These are phyloP conservation scores for Lepidocyrtoides sp. DNA, from an alignment of 2,888 invertebrate genomes.

Conservation along the genomic window DNA sequence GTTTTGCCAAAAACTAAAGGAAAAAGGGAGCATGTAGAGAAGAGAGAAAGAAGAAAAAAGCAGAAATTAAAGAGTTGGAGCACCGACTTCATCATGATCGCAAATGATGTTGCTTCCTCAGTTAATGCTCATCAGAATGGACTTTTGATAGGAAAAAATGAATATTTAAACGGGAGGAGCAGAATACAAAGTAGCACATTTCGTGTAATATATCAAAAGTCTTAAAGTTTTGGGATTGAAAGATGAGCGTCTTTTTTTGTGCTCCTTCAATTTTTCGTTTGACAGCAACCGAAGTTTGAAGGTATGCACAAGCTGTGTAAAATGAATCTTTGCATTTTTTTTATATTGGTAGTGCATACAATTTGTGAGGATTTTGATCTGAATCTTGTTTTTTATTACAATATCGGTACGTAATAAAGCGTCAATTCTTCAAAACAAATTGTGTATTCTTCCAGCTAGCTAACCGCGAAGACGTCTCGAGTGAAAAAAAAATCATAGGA, in stretches of 20 bases:
- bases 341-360: slow-evolving; percentile 18
- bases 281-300: slow-evolving; percentile 52
- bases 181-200: slow-evolving; percentile 48
- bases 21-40: neutral
- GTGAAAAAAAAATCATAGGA: slow-evolving; percentile 17
- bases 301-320: neutral
- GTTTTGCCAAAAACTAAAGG: slow-evolving; percentile 29
- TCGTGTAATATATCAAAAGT: slow-evolving; percentile 37
- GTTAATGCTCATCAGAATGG: slow-evolving; percentile 69
- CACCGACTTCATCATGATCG: slow-evolving; percentile 73
- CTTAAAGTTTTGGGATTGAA: slow-evolving; percentile 31
- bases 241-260: slow-evolving; percentile 38
- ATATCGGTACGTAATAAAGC: slow-evolving; percentile 52
- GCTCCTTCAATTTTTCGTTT: slow-evolving; percentile 38
- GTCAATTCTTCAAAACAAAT: slow-evolving; percentile 47
- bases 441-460: slow-evolving; percentile 53
- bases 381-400: slow-evolving; percentile 64
- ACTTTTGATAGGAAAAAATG: slow-evolving; percentile 66
- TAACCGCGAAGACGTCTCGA: neutral
- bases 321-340: neutral
- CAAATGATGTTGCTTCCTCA: slow-evolving; percentile 71
- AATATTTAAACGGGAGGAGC: slow-evolving; percentile 69
- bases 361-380: slow-evolving; percentile 74
- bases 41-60: slow-evolving; percentile 26
- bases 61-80: slow-evolving; percentile 71